phyloP scores from a whole-genome alignment of 1,140 invertebrate genomes.

The Polypedilum vanderplanki region DNA sequence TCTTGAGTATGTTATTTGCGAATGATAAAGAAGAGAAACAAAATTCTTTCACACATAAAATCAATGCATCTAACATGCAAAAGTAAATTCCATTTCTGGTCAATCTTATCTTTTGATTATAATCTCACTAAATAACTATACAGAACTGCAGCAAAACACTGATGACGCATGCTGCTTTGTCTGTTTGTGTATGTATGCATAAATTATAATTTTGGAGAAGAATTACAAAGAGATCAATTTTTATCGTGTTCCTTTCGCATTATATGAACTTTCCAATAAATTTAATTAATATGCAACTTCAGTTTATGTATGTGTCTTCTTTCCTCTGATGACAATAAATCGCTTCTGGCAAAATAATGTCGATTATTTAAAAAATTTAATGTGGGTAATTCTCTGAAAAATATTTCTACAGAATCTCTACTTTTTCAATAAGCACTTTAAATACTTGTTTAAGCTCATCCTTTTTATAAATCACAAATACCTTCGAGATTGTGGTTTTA shows the following conservation, averaged over 20 bases:
- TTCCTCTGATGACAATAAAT: not conserved
- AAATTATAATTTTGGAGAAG: not conserved
- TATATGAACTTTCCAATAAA: not conserved
- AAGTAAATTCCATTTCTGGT: not conserved
- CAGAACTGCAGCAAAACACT: not conserved
- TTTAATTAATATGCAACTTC: not conserved
- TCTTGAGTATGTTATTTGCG: not conserved
- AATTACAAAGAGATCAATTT: constrained; percentile 6
- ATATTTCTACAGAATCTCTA: no score
- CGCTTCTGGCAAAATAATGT: not conserved
- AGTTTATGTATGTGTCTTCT: not conserved
- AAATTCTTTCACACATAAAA: constrained; percentile 10
- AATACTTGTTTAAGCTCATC: no score
- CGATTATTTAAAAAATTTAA: not conserved
- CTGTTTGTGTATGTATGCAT: not conserved
- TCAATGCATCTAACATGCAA: not conserved
- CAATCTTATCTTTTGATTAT: not conserved
- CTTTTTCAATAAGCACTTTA: no score
- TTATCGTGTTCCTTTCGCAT: not conserved
- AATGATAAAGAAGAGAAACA: not conserved
- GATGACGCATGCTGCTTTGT: not conserved
- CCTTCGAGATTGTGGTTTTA: no score
- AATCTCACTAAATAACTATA: not conserved
- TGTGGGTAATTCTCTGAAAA: no score
- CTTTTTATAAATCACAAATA: no score